A percentile compares a stretch with the other conserved stretches of the same genome.
Conservation (phyloP, 1,140 invertebrate genomes). For the Magallana gigas region DNA sequence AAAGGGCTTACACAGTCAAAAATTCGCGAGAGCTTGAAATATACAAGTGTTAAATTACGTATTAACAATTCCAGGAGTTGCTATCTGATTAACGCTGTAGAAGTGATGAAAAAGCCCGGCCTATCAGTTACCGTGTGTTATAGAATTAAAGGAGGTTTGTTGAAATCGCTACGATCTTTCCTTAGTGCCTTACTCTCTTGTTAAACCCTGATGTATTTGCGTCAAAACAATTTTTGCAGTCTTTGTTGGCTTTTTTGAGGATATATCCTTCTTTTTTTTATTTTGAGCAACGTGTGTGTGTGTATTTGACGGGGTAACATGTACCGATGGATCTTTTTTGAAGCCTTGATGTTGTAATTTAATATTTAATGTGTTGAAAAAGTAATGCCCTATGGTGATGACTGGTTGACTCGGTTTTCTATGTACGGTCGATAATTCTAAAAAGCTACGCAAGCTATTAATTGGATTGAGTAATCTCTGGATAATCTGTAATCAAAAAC, state of each 20-base stretch:
- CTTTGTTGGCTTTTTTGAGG: not conserved
- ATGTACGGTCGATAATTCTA: too few species aligned
- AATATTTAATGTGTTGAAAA: not conserved
- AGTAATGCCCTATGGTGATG: too few species aligned
- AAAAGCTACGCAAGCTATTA: too few species aligned
- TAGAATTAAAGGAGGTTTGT: constrained; percentile 25
- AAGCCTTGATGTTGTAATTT: not conserved
- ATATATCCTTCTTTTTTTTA: not conserved
- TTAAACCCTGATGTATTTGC: constrained; percentile 20
- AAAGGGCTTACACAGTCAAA: too few species aligned
- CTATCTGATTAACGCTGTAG: constrained; percentile 5
- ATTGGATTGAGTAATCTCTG: too few species aligned
- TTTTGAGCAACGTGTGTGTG: not conserved
- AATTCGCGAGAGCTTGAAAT: not conserved
- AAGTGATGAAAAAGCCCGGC: constrained; percentile 6
- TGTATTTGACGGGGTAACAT: not conserved
- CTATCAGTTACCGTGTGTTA: constrained; percentile 15
- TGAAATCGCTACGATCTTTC: not conserved
- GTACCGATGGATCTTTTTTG: constrained; percentile 2
- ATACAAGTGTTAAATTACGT: constrained; percentile 17
- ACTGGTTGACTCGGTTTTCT: too few species aligned
- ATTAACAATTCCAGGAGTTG: not conserved
- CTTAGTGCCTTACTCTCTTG: not conserved
- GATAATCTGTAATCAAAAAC: not conserved
- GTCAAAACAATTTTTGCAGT: constrained; percentile 14